These are phyloP conservation scores for Somateria mollissima DNA, from an alignment of 2,797 vertebrate species.

Conservation along the genomic window DNA sequence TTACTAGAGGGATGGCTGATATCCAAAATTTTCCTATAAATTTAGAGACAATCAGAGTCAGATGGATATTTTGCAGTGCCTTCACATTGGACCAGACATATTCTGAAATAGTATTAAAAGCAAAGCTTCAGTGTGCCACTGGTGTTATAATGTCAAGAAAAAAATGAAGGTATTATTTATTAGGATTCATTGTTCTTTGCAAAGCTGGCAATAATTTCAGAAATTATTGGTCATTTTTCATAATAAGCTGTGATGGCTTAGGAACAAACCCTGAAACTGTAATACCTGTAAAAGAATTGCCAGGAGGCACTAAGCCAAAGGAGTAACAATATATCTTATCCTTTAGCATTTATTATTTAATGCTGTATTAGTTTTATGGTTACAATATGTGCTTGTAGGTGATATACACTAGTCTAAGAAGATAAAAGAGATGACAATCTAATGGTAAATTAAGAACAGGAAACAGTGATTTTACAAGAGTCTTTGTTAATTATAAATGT, in stretches of 20 bases:
- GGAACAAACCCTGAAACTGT: neutral
- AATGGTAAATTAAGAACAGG: neutral
- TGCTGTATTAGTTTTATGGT: neutral
- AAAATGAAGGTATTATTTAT: neutral
- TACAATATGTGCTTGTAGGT: neutral
- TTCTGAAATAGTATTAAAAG: neutral
- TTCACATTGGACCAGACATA: neutral
- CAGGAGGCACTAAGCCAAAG: neutral
- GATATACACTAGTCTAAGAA: neutral
- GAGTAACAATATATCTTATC: neutral
- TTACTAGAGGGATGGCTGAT: neutral
- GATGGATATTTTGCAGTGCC: neutral
- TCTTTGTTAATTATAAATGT: neutral
- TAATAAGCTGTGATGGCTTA: neutral
- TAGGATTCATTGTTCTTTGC: neutral
- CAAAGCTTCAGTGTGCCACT: neutral
- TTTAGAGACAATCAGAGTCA: neutral
- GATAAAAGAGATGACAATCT: neutral
- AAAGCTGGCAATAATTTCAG: neutral
- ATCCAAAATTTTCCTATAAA: neutral
- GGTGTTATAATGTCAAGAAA: neutral
- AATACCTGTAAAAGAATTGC: neutral
- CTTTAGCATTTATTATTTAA: neutral
- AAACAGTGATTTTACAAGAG: neutral
- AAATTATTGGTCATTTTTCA: neutral